These are phyloP conservation scores for Zeuzera pyrina DNA, from an alignment of 2,888 invertebrate species.

Conservation along the genomic window DNA sequence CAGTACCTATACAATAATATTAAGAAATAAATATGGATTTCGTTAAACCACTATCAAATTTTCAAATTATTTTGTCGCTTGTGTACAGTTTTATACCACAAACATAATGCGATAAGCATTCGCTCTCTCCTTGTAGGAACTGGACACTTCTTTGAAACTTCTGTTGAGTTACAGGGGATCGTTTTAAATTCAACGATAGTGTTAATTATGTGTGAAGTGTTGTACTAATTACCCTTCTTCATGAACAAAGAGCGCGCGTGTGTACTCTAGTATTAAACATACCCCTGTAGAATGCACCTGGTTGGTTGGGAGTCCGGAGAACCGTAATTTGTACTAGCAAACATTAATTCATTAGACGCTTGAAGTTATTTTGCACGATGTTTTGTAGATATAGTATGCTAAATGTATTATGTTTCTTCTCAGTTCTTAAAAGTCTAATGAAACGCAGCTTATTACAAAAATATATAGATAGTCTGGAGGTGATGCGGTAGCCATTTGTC, in stretches of 20 bases:
- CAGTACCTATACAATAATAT: no score
- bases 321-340: constrained; percentile 8
- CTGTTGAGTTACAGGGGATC: constrained; percentile 19
- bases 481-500: constrained; percentile 19
- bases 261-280: constrained; percentile 27
- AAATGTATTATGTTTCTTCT: constrained; percentile 5
- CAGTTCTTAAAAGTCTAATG: neutral
- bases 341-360: no score
- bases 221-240: constrained; percentile 32
- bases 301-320: constrained; percentile 14
- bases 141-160: constrained; percentile 25
- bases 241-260: constrained; percentile 29
- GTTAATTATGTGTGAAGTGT: constrained; percentile 43
- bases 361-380: no score
- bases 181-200: constrained; percentile 37
- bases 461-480: constrained; percentile 13
- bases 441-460: neutral
- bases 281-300: constrained; percentile 24
- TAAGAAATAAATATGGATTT: no score
- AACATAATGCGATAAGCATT: no score
- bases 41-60: no score
- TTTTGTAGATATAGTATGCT: no score
- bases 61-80: no score
- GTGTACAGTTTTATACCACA: no score
- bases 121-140: no score